Conservation (phyloP, 2,888 invertebrate species). For the Orgyia antiqua region DNA sequence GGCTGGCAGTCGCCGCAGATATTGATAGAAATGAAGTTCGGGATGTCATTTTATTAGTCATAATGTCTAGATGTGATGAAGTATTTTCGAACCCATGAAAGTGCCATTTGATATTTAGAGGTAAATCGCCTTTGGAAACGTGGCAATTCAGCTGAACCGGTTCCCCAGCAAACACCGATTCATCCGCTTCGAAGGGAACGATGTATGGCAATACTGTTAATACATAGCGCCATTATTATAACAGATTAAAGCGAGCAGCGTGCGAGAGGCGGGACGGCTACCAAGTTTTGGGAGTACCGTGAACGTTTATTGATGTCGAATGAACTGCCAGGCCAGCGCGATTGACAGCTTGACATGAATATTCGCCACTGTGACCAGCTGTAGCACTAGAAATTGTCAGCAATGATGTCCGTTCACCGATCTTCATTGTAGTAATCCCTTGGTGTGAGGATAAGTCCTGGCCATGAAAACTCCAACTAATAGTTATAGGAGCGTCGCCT, state of each 20-base stretch:
- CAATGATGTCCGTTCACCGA: conserved; percentile 81
- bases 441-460: conserved; percentile 72
- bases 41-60: conserved; percentile 81
- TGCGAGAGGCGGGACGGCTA: conserved; percentile 51
- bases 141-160: conserved; percentile 83
- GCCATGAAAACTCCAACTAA: conserved; percentile 87
- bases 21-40: conserved; percentile 85
- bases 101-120: conserved; percentile 85
- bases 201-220: conserved; percentile 83
- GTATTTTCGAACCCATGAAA: conserved; percentile 81
- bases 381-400: conserved; percentile 80
- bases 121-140: conserved; percentile 85
- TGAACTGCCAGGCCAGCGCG: conserved; percentile 81
- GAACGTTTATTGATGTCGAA: conserved; percentile 80
- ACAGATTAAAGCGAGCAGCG: conserved; percentile 71
- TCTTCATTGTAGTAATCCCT: conserved; percentile 77
- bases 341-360: conserved; percentile 83
- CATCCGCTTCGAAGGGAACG: conserved; percentile 81
- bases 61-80: conserved; percentile 79
- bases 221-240: conserved; percentile 64
- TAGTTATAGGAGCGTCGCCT: conserved; percentile 84
- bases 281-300: conserved; percentile 73
- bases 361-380: conserved; percentile 83
- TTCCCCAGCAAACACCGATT: conserved; percentile 84
- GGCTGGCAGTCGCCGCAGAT: conserved; percentile 81